A percentile compares a stretch with the other conserved stretches of the same genome.
phyloP scores from a whole-genome alignment of 1,140 invertebrate species.

The Bombus ignitus region DNA sequence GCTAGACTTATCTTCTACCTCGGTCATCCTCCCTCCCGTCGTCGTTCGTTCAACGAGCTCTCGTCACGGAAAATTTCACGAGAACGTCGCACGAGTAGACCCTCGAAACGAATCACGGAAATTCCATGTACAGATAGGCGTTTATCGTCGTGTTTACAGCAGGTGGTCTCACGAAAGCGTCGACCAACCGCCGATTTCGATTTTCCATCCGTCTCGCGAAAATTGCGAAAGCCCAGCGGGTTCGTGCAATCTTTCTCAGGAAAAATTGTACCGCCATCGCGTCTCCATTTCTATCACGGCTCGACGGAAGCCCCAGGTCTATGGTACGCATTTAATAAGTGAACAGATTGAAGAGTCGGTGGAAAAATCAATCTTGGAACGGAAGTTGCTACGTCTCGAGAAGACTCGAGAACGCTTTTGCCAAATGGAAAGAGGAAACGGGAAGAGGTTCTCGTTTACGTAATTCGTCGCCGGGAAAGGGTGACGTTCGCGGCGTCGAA shows the following conservation, averaged over 20 bases:
- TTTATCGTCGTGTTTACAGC: background rate
- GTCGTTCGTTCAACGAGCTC: background rate
- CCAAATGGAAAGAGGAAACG: background rate
- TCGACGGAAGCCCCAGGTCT: background rate
- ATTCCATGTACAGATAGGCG: background rate
- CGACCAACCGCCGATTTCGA: slow-evolving; percentile 2
- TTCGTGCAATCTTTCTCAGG: background rate
- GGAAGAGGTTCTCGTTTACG: background rate
- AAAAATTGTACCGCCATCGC: background rate
- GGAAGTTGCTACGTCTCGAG: slow-evolving; percentile 4
- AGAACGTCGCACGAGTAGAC: background rate
- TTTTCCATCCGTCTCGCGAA: background rate
- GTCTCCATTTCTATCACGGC: background rate
- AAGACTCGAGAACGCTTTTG: background rate
- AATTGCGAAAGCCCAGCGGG: background rate
- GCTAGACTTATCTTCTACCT: background rate
- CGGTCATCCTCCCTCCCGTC: background rate
- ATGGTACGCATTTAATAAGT: background rate
- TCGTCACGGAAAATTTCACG: background rate
- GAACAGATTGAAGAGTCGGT: background rate
- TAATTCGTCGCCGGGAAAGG: slow-evolving; percentile 2
- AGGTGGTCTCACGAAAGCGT: background rate
- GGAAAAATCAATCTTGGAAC: slow-evolving; percentile 15
- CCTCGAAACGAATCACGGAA: background rate
- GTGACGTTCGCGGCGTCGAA: background rate